Evolutionary conservation across 2,888 invertebrate genomes (phyloP).

Genomic region (Harmothoe impar): DNA sequence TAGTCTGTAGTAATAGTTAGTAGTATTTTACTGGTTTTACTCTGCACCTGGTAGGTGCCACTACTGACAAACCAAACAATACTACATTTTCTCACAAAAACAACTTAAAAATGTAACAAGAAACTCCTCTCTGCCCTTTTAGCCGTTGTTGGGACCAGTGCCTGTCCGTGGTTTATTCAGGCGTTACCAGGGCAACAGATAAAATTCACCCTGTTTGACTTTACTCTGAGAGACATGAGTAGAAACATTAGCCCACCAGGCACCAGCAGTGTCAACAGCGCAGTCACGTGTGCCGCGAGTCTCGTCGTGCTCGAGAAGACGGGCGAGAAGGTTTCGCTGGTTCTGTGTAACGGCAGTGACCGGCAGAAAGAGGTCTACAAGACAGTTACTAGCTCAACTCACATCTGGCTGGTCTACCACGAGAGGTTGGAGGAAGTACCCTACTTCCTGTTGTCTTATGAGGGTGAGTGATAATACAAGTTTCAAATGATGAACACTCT

Average conservation of each 20-base stretch:
- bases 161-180: conserved; percentile 43
- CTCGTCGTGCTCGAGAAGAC: neutral
- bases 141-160: neutral
- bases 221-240: neutral
- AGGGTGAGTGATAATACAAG: neutral
- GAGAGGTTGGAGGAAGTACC: neutral
- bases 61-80: too few relatives aligned
- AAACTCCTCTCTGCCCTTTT: neutral
- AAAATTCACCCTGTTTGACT: conserved; percentile 27
- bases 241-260: neutral
- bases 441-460: conserved; percentile 31
- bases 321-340: neutral
- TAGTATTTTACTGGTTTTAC: too few relatives aligned
- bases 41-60: too few relatives aligned
- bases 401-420: neutral
- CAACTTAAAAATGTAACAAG: too few relatives aligned
- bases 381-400: neutral
- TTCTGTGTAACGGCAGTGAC: neutral
- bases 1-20: too few relatives aligned
- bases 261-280: neutral
- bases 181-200: conserved; percentile 35
- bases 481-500: neutral
- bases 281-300: neutral
- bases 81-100: neutral
- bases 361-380: conserved; percentile 10